phyloP scores from a whole-genome alignment of 2,113 vertebrate species.

The Prochilodus magdalenae region DNA sequence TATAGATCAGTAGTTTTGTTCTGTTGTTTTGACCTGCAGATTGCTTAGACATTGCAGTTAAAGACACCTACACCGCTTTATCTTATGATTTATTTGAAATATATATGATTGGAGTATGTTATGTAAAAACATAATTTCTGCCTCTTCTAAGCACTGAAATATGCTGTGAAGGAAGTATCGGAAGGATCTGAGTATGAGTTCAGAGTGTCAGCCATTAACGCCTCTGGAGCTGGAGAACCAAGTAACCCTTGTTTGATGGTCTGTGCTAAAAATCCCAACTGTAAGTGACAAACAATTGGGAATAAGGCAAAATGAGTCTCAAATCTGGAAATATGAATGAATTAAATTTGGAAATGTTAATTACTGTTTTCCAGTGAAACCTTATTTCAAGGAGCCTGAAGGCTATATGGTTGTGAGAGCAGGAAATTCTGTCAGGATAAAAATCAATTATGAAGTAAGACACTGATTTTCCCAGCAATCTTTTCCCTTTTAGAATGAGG shows the following conservation, averaged over 20 bases:
- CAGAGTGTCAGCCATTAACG: conserved; percentile 84
- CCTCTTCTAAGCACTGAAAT: conserved; percentile 72
- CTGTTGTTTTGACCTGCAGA: neutral
- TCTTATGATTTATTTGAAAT: neutral
- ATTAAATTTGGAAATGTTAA: neutral
- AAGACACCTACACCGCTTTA: too few species aligned
- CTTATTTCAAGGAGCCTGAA: conserved; percentile 81
- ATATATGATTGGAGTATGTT: neutral
- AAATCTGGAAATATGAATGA: too few species aligned
- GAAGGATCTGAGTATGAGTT: conserved; percentile 88
- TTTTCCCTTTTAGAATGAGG: neutral
- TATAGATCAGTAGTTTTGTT: conserved; percentile 63
- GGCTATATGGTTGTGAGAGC: conserved; percentile 77
- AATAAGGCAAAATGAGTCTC: conserved; percentile 4
- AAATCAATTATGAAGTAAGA: conserved; percentile 82
- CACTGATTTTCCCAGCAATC: neutral
- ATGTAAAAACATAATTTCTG: neutral
- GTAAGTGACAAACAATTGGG: conserved; percentile 72
- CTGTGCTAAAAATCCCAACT: conserved; percentile 81
- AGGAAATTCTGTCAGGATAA: conserved; percentile 78
- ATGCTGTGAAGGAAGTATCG: conserved; percentile 76
- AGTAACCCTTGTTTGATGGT: conserved; percentile 79
- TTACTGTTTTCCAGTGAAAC: conserved; percentile 72
- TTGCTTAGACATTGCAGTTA: neutral
- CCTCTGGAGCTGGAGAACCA: conserved; percentile 81